A percentile compares a stretch with the other conserved stretches of the same genome.
Evolutionary conservation across 2,888 invertebrate species (phyloP).

Genomic region (Euplexia lucipara): DNA sequence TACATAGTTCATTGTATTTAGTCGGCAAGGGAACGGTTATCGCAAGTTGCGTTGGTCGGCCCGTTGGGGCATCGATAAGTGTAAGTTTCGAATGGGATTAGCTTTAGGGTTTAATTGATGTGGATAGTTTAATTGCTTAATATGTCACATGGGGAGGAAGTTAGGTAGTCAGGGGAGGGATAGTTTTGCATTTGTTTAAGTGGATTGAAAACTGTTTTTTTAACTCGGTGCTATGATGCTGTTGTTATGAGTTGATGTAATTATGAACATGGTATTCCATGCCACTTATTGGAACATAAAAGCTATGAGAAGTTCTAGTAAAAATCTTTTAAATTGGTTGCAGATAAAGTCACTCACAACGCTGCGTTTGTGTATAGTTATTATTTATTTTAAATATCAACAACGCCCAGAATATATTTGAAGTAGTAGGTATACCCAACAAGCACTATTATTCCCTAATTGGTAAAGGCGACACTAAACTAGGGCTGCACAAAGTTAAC

Average conservation of each 20-base stretch:
- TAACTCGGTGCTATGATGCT: neutral
- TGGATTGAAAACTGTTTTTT: neutral
- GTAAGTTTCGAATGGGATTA: constrained; percentile 67
- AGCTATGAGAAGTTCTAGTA: neutral
- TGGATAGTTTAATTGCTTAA: constrained; percentile 62
- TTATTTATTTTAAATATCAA: constrained; percentile 2
- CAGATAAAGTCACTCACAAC: neutral
- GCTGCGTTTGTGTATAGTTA: neutral
- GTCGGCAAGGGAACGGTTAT: constrained; percentile 74
- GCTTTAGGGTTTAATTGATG: constrained; percentile 68
- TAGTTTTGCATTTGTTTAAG: constrained; percentile 10
- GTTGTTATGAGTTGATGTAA: neutral
- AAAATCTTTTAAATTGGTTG: neutral
- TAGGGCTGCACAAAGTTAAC: constrained; percentile 33
- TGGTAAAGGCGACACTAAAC: constrained; percentile 42
- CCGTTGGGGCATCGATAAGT: constrained; percentile 69
- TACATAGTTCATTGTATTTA: constrained; percentile 73
- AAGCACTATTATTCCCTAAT: constrained; percentile 29
- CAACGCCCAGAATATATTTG: constrained; percentile 9
- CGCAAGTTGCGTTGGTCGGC: constrained; percentile 65
- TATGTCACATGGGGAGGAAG: constrained; percentile 39
- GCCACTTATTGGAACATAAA: neutral
- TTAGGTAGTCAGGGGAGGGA: constrained; percentile 4
- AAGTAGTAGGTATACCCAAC: constrained; percentile 5
- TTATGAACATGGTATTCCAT: neutral